Percentiles rank a stretch among this genome's conserved stretches.
Evolutionary conservation across 2,888 invertebrate genomes (phyloP).

Genomic region (Macaria notata): DNA sequence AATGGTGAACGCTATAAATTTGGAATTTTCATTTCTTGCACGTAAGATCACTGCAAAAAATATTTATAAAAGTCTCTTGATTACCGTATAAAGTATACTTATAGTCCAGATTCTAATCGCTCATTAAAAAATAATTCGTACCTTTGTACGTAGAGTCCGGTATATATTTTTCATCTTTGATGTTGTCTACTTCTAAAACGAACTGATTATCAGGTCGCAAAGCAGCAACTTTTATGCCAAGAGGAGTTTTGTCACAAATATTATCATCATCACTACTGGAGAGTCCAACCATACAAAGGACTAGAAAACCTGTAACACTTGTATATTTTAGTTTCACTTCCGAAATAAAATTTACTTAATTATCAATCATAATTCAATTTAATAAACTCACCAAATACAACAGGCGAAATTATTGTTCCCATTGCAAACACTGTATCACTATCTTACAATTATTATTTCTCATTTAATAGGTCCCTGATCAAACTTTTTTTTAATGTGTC

Average conservation of each 20-base stretch:
- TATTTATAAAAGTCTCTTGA: background rate
- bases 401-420: background rate
- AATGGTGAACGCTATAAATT: conserved; percentile 71
- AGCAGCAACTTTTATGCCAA: conserved; percentile 57
- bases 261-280: conserved; percentile 40
- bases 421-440: background rate
- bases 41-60: conserved; percentile 52
- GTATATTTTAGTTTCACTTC: too few species aligned
- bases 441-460: background rate
- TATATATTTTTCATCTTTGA: conserved; percentile 54
- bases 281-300: conserved; percentile 3
- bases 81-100: background rate
- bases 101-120: too few species aligned
- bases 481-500: conserved; percentile 17
- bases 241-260: conserved; percentile 59
- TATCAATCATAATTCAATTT: too few species aligned
- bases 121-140: conserved; percentile 15
- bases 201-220: conserved; percentile 68
- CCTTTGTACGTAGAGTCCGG: conserved; percentile 45
- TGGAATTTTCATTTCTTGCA: conserved; percentile 50
- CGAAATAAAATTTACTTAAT: too few species aligned
- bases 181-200: conserved; percentile 56
- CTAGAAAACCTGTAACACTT: conserved; percentile 14
- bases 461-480: too few species aligned
- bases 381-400: conserved; percentile 8